Percentiles rank a stretch among this genome's conserved stretches.
Evolutionary conservation across 2,888 invertebrate genomes (phyloP).

Genomic region (Cerastoderma edule): DNA sequence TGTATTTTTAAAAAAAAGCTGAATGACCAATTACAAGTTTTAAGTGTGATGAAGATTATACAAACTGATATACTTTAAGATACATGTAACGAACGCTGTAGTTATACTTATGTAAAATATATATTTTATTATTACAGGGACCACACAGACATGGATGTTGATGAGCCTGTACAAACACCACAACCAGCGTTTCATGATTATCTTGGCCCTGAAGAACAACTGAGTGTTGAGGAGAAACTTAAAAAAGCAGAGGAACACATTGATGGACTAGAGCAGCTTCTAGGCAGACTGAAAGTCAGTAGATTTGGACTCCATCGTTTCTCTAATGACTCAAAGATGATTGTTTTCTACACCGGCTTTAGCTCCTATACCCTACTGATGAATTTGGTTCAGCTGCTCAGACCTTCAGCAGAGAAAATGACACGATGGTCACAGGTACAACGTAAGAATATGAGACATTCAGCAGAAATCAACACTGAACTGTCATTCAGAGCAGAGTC

Average conservation of each 20-base stretch:
- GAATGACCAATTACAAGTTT: too few relatives aligned
- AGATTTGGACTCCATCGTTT: conserved; percentile 23
- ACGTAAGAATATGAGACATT: conserved; percentile 3
- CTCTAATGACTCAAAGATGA: neutral
- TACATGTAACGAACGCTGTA: too few relatives aligned
- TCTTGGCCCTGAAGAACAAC: neutral
- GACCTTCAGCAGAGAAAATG: conserved; percentile 26
- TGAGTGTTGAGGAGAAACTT: neutral
- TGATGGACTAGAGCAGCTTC: conserved; percentile 15
- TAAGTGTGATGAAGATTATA: too few relatives aligned
- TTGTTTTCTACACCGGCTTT: conserved; percentile 26
- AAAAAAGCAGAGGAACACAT: conserved; percentile 8
- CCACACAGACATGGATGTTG: too few relatives aligned
- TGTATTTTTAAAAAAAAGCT: too few relatives aligned
- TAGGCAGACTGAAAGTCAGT: conserved; percentile 8
- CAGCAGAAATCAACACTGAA: conserved; percentile 15
- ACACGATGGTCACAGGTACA: conserved; percentile 25
- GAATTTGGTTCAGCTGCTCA: conserved; percentile 11
- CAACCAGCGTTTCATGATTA: neutral
- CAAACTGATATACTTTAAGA: too few relatives aligned
- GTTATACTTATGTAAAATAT: too few relatives aligned
- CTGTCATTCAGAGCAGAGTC: conserved; percentile 7
- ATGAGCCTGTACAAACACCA: neutral
- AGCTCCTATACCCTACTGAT: conserved; percentile 21
- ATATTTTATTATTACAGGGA: too few relatives aligned